phyloP scores from a whole-genome alignment of 23 tunicate species.

The Ciona savignyi region DNA sequence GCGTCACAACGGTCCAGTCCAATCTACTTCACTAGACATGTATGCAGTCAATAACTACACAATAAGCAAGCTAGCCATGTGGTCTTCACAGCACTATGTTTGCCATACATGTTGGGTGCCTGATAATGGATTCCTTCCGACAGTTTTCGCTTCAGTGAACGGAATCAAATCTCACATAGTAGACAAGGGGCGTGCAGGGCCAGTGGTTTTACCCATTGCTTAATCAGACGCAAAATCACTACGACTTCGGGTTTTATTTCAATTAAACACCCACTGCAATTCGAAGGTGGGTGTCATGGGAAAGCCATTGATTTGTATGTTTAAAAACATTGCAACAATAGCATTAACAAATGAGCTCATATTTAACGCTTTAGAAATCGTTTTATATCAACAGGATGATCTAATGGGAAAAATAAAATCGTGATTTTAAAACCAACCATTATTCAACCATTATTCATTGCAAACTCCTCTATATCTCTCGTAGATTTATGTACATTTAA shows the following conservation, averaged over 20 bases:
- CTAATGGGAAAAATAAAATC: slow-evolving; percentile 1
- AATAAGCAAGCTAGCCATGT: neutral
- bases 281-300: too few relatives aligned
- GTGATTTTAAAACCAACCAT: too few relatives aligned
- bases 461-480: too few relatives aligned
- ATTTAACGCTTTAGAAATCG: neutral
- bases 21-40: neutral
- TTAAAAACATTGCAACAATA: neutral
- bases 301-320: too few relatives aligned
- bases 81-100: neutral
- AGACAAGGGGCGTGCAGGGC: neutral
- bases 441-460: too few relatives aligned
- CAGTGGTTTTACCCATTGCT: too few relatives aligned
- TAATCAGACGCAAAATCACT: too few relatives aligned
- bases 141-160: neutral
- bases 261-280: too few relatives aligned
- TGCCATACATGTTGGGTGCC: neutral
- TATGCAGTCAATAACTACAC: neutral
- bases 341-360: neutral
- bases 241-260: too few relatives aligned
- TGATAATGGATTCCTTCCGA: neutral
- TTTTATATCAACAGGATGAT: neutral
- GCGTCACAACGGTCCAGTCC: neutral
- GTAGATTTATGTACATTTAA: too few relatives aligned
- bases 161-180: neutral